These are phyloP conservation scores for Drosophila falleni DNA, from an alignment of 2,888 invertebrate genomes.

Conservation along the genomic window DNA sequence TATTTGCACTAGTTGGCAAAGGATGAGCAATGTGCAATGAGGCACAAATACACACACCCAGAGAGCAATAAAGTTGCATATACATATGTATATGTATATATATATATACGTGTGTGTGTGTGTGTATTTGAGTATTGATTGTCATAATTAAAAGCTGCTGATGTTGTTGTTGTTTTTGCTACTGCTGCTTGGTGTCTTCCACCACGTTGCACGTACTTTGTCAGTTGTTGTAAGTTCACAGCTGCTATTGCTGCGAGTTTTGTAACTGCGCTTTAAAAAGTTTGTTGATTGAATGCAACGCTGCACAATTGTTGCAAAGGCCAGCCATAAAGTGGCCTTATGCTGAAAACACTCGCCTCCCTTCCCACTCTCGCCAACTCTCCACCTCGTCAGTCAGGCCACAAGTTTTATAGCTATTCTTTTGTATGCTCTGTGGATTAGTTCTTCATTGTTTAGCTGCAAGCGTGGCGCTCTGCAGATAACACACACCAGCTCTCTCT, in stretches of 20 bases:
- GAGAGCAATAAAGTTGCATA: conserved; percentile 47
- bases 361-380: neutral
- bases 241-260: conserved; percentile 61
- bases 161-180: conserved; percentile 34
- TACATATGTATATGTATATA: conserved; percentile 19
- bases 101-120: conserved; percentile 15
- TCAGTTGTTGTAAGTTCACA: conserved; percentile 28
- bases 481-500: conserved; percentile 44
- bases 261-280: conserved; percentile 79
- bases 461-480: conserved; percentile 72
- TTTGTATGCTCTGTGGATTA: conserved; percentile 78
- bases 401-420: conserved; percentile 77
- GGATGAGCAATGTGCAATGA: conserved; percentile 66
- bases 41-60: conserved; percentile 18
- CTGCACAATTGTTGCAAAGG: conserved; percentile 81
- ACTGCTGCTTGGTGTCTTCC: conserved; percentile 39
- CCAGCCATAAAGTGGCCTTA: conserved; percentile 78
- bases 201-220: conserved; percentile 55
- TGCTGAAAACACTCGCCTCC: conserved; percentile 28
- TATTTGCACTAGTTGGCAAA: conserved; percentile 72
- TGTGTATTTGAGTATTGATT: conserved; percentile 66
- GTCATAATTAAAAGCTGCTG: conserved; percentile 76
- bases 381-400: conserved; percentile 25
- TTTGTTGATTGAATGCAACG: conserved; percentile 78
- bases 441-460: conserved; percentile 79